Percentiles rank a stretch among this genome's conserved stretches.
Evolutionary conservation across 1,140 invertebrate species (phyloP).

Genomic region (Drosophila ficusphila): DNA sequence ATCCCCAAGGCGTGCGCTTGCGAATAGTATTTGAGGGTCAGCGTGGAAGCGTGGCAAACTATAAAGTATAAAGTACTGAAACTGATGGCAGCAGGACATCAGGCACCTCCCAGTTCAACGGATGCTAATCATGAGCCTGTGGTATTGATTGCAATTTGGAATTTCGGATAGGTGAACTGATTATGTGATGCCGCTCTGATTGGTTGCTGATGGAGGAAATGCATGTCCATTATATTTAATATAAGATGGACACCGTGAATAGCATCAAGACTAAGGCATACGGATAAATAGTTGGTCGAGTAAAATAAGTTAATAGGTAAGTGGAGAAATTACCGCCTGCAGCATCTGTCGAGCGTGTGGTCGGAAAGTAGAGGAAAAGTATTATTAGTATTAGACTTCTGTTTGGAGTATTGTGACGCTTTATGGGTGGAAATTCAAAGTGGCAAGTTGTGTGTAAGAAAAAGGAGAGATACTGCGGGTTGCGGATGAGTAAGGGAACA

Average conservation of each 20-base stretch:
- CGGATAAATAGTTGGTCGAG: conserved; percentile 24
- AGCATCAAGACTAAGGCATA: conserved; percentile 33
- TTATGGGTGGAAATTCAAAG: conserved; percentile 33
- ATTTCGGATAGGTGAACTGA: conserved; percentile 40
- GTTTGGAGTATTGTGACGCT: conserved; percentile 36
- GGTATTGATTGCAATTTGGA: conserved; percentile 47
- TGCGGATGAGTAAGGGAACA: conserved; percentile 25
- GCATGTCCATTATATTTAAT: conserved; percentile 25
- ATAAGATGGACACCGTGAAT: conserved; percentile 4
- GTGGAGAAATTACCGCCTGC: conserved; percentile 78
- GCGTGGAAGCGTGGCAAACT: conserved; percentile 10
- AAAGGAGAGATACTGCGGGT: conserved; percentile 28
- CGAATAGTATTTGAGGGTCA: background rate
- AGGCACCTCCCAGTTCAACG: background rate
- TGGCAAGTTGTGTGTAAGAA: conserved; percentile 15
- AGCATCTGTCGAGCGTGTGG: conserved; percentile 82
- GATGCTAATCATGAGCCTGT: conserved; percentile 11
- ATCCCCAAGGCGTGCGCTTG: conserved; percentile 8
- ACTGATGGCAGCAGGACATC: background rate
- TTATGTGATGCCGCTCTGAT: conserved; percentile 2
- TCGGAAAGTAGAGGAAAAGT: conserved; percentile 65
- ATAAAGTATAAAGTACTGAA: conserved; percentile 1
- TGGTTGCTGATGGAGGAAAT: conserved; percentile 17
- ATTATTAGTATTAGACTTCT: conserved; percentile 58
- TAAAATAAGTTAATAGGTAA: conserved; percentile 27